phyloP scores from a whole-genome alignment of 2,888 invertebrate genomes.

The Branchipolynoe longqiensis region DNA sequence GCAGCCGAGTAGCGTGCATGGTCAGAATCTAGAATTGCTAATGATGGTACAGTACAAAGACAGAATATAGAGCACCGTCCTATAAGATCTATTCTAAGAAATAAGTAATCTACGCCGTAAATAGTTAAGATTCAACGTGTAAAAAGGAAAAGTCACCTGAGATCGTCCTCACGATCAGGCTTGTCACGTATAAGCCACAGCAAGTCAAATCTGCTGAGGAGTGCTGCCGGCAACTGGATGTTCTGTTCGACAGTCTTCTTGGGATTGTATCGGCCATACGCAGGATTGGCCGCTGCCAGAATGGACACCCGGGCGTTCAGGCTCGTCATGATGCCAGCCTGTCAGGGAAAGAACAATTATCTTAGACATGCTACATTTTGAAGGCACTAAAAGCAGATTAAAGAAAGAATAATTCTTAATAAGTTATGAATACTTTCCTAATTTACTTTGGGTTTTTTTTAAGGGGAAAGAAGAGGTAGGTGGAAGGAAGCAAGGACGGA shows the following conservation, averaged over 20 bases:
- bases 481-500: no score
- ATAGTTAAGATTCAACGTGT: no score
- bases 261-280: conserved; percentile 98
- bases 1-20: no score
- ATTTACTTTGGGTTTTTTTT: no score
- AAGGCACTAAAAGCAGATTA: not conserved
- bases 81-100: no score
- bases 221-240: conserved; percentile 97
- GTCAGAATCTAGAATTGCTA: no score
- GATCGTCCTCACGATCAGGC: conserved; percentile 87
- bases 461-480: no score
- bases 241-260: conserved; percentile 97
- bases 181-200: conserved; percentile 96
- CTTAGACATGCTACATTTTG: not conserved
- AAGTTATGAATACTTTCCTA: no score
- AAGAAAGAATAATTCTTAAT: not conserved
- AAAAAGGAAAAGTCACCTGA: conserved; percentile 82
- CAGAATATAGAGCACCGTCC: no score
- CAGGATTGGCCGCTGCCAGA: conserved; percentile 99
- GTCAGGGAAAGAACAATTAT: conserved; percentile 68
- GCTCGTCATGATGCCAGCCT: conserved; percentile 99
- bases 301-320: conserved; percentile 98
- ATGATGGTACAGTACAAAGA: no score
- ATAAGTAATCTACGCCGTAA: no score
- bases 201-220: conserved; percentile 96